Evolutionary conservation across 1,140 invertebrate genomes (phyloP).

Genomic region (Conus ventricosus): DNA sequence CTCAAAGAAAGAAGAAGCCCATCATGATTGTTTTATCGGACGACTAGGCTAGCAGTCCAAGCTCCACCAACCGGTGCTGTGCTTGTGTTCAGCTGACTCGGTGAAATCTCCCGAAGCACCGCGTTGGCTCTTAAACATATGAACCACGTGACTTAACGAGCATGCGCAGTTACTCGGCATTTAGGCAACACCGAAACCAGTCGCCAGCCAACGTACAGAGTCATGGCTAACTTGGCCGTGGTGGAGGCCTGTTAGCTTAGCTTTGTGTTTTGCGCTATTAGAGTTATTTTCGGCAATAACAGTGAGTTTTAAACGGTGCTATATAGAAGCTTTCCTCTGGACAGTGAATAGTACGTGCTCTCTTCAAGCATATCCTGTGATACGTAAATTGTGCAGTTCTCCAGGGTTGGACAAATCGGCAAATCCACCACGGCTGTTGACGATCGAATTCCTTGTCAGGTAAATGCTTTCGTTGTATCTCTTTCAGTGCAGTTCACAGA

Average conservation of each 20-base stretch:
- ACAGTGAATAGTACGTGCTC: neutral
- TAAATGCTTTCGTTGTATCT: neutral
- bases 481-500: neutral
- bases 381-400: conserved; percentile 19
- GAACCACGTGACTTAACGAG: conserved; percentile 19
- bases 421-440: conserved; percentile 12
- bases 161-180: conserved; percentile 28
- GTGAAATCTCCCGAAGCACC: conserved; percentile 14
- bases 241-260: conserved; percentile 29
- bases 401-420: conserved; percentile 6
- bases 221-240: conserved; percentile 20
- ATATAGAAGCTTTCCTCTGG: conserved; percentile 21
- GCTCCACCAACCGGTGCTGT: neutral
- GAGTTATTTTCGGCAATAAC: conserved; percentile 22
- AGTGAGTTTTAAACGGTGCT: conserved; percentile 13
- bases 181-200: conserved; percentile 22
- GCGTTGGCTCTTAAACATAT: conserved; percentile 23
- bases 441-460: conserved; percentile 29
- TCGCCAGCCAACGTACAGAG: conserved; percentile 11
- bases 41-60: neutral
- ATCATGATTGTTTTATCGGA: neutral
- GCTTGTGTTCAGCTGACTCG: neutral
- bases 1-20: neutral
- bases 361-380: conserved; percentile 31
- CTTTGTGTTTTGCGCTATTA: conserved; percentile 19